Evolutionary conservation across 2,888 invertebrate species (phyloP).

Genomic region (Tridacna gigas): DNA sequence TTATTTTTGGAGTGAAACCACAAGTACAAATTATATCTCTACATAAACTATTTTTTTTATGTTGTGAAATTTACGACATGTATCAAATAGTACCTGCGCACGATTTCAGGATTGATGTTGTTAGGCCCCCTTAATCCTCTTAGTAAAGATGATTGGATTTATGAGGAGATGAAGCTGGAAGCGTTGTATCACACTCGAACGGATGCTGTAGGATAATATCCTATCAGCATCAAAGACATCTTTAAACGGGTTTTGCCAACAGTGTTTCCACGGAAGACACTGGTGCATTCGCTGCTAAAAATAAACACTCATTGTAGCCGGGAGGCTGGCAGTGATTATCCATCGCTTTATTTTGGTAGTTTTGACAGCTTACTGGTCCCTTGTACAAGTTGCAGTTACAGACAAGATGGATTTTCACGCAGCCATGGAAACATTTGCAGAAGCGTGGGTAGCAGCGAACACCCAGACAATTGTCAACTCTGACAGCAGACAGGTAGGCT

Average conservation of each 20-base stretch:
- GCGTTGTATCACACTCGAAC: constrained; percentile 62
- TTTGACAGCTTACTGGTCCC: background rate
- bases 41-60: background rate
- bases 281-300: background rate
- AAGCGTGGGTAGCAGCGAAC: constrained; percentile 98
- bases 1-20: too few relatives aligned
- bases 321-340: constrained; percentile 3
- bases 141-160: constrained; percentile 76
- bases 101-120: constrained; percentile 52
- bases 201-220: constrained; percentile 51
- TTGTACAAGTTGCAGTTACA: background rate
- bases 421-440: constrained; percentile 99
- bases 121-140: constrained; percentile 79
- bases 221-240: constrained; percentile 32
- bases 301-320: background rate
- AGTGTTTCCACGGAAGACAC: too few relatives aligned
- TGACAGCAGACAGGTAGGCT: constrained; percentile 51
- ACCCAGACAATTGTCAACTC: constrained; percentile 85
- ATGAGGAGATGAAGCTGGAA: constrained; percentile 74
- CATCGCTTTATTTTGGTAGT: background rate
- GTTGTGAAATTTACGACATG: background rate
- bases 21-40: too few relatives aligned
- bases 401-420: constrained; percentile 96
- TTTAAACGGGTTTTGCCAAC: background rate
- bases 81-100: constrained; percentile 57